Evolutionary conservation across 2,888 invertebrate species (phyloP).

Genomic region (Drosophila austrosaltans): DNA sequence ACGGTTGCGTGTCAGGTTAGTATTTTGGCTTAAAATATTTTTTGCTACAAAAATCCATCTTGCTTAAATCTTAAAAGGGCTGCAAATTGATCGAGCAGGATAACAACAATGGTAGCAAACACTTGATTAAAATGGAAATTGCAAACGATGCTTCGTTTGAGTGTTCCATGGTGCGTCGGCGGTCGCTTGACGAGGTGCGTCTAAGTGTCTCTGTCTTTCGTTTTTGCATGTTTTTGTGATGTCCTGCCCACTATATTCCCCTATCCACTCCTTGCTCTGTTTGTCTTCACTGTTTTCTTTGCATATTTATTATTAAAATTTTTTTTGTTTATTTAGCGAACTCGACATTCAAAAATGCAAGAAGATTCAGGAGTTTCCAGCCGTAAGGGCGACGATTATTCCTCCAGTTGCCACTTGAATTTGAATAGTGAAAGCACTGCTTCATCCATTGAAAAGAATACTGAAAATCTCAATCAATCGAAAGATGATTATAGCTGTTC

Average conservation of each 20-base stretch:
- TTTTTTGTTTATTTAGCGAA: constrained; percentile 55
- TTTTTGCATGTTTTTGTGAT: constrained; percentile 29
- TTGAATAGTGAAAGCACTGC: constrained; percentile 84
- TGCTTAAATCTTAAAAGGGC: constrained; percentile 65
- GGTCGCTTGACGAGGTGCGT: constrained; percentile 78
- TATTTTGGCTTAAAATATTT: not conserved
- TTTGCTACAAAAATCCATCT: constrained; percentile 26
- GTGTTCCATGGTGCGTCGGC: constrained; percentile 82
- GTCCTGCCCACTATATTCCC: constrained; percentile 1
- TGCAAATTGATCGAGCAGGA: constrained; percentile 82
- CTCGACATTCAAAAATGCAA: constrained; percentile 71
- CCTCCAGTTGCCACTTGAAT: constrained; percentile 84
- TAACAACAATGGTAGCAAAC: constrained; percentile 64
- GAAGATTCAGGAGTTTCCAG: constrained; percentile 84
- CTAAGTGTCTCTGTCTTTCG: constrained; percentile 20
- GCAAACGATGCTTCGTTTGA: constrained; percentile 81
- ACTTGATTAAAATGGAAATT: constrained; percentile 76
- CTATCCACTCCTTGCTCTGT: not conserved
- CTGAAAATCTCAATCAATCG: constrained; percentile 79
- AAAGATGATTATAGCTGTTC: constrained; percentile 81
- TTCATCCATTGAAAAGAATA: constrained; percentile 83
- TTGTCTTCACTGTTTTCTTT: not conserved
- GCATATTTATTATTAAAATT: not conserved
- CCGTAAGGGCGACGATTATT: constrained; percentile 84
- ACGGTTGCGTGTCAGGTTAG: constrained; percentile 74